Evolutionary conservation across 2,113 vertebrate species (phyloP).

Genomic region (Antennarius striatus): DNA sequence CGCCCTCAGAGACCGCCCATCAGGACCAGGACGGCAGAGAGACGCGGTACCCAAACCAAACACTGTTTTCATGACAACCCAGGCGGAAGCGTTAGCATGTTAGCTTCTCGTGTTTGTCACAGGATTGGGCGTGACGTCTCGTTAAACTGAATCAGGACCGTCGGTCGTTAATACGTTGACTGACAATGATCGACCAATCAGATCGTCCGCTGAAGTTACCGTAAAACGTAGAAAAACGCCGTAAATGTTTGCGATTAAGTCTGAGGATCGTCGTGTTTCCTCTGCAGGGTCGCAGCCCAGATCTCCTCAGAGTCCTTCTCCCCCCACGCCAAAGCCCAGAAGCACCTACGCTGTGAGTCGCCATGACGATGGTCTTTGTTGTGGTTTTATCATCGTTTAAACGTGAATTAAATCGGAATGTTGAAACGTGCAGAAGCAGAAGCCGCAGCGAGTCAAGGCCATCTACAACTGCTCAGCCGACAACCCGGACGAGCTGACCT

Average conservation of each 20-base stretch:
- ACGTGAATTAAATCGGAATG: too few species aligned
- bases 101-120: too few species aligned
- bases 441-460: slow-evolving; percentile 89
- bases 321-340: slow-evolving; percentile 91
- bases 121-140: too few species aligned
- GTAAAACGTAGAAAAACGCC: neutral
- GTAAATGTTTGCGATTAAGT: neutral
- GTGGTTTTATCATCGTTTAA: too few species aligned
- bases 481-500: slow-evolving; percentile 93
- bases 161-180: neutral
- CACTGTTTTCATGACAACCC: too few species aligned
- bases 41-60: slow-evolving; percentile 65
- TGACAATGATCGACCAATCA: too few species aligned
- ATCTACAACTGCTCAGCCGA: slow-evolving; percentile 93
- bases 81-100: too few species aligned
- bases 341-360: slow-evolving; percentile 83
- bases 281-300: slow-evolving; percentile 40
- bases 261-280: neutral
- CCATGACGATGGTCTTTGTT: too few species aligned
- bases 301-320: slow-evolving; percentile 70
- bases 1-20: slow-evolving; percentile 74
- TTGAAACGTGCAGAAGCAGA: slow-evolving; percentile 78
- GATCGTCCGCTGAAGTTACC: neutral
- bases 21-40: slow-evolving; percentile 70
- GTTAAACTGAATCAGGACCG: too few species aligned